Percentiles rank a stretch among this genome's conserved stretches.
These are phyloP conservation scores for Vidua chalybeata DNA, from an alignment of 2,113 vertebrate species.

Conservation along the genomic window DNA sequence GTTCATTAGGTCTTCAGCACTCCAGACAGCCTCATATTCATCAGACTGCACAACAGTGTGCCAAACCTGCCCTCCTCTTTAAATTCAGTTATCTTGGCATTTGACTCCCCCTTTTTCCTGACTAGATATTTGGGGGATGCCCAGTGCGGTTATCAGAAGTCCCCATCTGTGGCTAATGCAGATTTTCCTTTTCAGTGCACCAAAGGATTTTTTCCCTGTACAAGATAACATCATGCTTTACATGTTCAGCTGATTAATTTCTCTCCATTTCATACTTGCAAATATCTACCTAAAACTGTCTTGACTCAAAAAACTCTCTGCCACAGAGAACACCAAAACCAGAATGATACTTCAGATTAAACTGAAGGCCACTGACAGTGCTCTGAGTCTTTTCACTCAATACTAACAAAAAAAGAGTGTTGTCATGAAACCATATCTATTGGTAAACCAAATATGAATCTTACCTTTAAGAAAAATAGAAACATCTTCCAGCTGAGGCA, in stretches of 20 bases:
- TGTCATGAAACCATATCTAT: neutral
- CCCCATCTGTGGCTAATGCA: neutral
- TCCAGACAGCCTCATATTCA: neutral
- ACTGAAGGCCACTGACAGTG: neutral
- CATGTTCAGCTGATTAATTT: neutral
- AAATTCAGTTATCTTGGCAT: neutral
- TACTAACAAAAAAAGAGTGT: neutral
- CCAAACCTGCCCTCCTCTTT: neutral
- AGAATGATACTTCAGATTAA: neutral
- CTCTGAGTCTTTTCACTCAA: neutral
- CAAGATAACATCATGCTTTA: neutral
- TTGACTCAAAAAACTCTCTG: neutral
- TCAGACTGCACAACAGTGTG: neutral
- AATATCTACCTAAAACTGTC: neutral
- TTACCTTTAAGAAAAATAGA: slow-evolving; percentile 92
- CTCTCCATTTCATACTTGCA: neutral
- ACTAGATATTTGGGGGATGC: neutral
- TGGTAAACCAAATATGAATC: neutral
- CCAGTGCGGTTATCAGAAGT: neutral
- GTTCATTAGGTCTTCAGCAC: neutral
- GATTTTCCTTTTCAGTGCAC: neutral
- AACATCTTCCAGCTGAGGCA: slow-evolving; percentile 95
- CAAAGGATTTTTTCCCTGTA: neutral
- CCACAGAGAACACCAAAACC: neutral
- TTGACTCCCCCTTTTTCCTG: neutral